Conservation (phyloP, 2,888 invertebrate species). For the Caenorhabditis macrosperma region DNA sequence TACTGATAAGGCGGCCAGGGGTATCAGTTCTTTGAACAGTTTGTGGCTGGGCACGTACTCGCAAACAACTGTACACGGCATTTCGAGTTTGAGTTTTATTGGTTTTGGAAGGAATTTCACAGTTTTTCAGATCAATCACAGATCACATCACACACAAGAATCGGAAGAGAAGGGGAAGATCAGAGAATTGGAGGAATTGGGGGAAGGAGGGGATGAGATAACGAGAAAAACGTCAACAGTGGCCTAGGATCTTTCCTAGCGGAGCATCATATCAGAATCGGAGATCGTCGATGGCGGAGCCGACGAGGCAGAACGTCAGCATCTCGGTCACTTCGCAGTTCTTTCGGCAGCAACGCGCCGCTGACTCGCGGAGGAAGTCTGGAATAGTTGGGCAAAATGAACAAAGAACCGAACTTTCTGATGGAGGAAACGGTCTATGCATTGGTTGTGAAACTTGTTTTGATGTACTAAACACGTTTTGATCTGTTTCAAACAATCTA, state of each 20-base stretch:
- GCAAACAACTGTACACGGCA: too few species aligned
- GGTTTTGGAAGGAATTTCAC: too few species aligned
- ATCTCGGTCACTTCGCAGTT: slow-evolving; percentile 41
- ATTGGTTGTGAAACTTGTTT: too few species aligned
- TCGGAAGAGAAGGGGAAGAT: too few species aligned
- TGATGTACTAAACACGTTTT: too few species aligned
- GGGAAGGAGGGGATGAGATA: background rate
- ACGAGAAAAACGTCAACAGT: background rate
- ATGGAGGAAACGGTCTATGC: background rate
- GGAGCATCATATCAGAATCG: background rate
- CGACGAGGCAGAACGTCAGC: slow-evolving; percentile 34
- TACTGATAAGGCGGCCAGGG: background rate
- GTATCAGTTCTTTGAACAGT: background rate
- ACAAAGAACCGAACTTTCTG: too few species aligned
- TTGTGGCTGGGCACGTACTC: background rate
- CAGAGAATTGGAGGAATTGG: too few species aligned
- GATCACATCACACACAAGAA: too few species aligned
- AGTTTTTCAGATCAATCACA: too few species aligned
- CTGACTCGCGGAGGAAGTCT: slow-evolving; percentile 20
- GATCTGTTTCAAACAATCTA: too few species aligned
- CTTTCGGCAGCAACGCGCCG: slow-evolving; percentile 14
- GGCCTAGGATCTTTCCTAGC: background rate
- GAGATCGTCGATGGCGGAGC: slow-evolving; percentile 11
- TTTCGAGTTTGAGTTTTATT: too few species aligned
- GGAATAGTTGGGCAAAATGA: too few species aligned